Evolutionary conservation across 2,888 invertebrate species (phyloP).

Genomic region (Cephonodes hylas): DNA sequence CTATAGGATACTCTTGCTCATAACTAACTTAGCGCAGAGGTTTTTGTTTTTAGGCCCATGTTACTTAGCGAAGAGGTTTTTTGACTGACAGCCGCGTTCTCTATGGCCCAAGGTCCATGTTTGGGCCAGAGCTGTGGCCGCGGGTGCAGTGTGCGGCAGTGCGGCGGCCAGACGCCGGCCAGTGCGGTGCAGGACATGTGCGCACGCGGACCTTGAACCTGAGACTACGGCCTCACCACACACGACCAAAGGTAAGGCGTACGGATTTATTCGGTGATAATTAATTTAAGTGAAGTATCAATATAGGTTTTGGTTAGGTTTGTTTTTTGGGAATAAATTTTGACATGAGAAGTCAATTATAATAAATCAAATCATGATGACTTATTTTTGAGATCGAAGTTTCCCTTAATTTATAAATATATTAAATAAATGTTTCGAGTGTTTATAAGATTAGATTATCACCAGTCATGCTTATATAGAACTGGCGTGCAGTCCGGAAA

Average conservation of each 20-base stretch:
- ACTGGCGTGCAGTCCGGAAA: too few species aligned
- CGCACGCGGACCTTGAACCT: not conserved
- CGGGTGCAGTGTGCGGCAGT: not conserved
- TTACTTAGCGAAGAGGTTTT: not conserved
- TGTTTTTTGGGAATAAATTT: too few species aligned
- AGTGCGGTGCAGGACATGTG: not conserved
- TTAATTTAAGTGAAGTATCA: too few species aligned
- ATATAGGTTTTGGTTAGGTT: too few species aligned
- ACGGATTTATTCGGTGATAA: not conserved
- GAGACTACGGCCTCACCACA: not conserved
- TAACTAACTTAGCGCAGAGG: not conserved
- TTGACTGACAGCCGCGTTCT: not conserved
- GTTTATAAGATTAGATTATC: too few species aligned
- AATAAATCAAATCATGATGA: too few species aligned
- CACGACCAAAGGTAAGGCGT: not conserved
- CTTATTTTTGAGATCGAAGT: too few species aligned
- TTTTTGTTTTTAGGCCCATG: too few species aligned
- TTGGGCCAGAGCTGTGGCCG: not conserved
- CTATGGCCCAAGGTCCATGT: not conserved
- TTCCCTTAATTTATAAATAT: too few species aligned
- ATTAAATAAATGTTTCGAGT: too few species aligned
- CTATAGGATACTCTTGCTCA: not conserved
- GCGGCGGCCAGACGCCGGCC: not conserved
- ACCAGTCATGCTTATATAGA: too few species aligned
- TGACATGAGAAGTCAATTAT: too few species aligned